Evolutionary conservation across 2,113 vertebrate species (phyloP).

Genomic region (Atherinomorus stipes): DNA sequence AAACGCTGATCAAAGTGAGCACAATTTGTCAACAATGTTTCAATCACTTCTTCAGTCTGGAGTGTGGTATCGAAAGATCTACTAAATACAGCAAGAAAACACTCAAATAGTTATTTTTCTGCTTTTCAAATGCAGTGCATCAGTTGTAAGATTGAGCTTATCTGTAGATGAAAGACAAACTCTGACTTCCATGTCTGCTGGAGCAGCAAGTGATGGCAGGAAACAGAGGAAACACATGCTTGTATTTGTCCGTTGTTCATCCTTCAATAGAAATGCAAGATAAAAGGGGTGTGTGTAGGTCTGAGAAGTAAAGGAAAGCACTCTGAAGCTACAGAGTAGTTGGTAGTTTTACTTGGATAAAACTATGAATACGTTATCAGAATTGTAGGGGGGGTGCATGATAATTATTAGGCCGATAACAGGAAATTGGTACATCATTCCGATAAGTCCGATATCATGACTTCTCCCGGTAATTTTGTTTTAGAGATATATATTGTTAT

Average conservation of each 20-base stretch:
- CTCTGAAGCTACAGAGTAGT: not conserved
- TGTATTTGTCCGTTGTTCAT: not conserved
- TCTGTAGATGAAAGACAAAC: not conserved
- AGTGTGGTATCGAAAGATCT: not conserved
- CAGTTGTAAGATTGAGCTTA: not conserved
- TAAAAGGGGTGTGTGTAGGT: not conserved
- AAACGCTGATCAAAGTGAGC: too few relatives aligned
- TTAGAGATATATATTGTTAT: too few relatives aligned
- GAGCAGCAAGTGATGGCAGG: not conserved
- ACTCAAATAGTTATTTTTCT: not conserved
- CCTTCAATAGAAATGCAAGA: not conserved
- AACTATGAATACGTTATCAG: not conserved
- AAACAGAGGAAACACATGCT: slow-evolving; percentile 27
- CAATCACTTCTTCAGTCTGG: not conserved
- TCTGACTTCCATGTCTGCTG: not conserved
- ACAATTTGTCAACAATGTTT: not conserved
- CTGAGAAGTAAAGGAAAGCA: not conserved
- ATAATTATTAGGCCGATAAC: too few relatives aligned
- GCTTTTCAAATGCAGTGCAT: not conserved
- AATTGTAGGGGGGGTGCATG: too few relatives aligned
- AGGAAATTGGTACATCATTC: too few relatives aligned
- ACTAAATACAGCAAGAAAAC: slow-evolving; percentile 1
- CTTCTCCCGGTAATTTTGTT: too few relatives aligned
- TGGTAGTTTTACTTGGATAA: not conserved
- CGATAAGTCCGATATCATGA: too few relatives aligned